These are phyloP conservation scores for Onychomys arenicola DNA, from an alignment of 2,797 vertebrate genomes.

Conservation along the genomic window DNA sequence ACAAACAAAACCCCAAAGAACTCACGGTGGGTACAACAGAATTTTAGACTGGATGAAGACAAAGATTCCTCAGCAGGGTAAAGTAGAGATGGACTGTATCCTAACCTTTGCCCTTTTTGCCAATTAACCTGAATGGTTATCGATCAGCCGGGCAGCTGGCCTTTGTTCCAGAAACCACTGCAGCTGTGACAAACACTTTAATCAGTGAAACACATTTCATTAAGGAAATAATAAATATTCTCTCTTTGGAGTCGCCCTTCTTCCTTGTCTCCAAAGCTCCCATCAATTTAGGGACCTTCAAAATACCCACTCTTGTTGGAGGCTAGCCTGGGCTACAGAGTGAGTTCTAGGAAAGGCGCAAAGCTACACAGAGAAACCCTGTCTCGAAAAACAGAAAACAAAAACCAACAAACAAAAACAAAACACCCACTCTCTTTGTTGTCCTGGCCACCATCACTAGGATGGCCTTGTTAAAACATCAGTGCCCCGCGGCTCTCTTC, in stretches of 20 bases:
- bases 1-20: background rate
- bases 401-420: too few relatives aligned
- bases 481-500: background rate
- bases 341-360: too few relatives aligned
- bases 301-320: background rate
- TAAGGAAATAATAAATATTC: background rate
- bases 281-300: background rate
- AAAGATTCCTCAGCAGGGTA: slow-evolving; percentile 32
- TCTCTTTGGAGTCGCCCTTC: background rate
- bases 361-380: too few relatives aligned
- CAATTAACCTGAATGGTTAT: slow-evolving; percentile 27
- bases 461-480: background rate
- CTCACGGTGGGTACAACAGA: background rate
- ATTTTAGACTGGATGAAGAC: background rate
- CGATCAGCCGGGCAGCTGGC: background rate
- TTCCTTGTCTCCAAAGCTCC: background rate
- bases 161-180: slow-evolving; percentile 16
- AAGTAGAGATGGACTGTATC: background rate
- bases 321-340: too few relatives aligned
- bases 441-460: accelerated
- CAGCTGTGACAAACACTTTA: slow-evolving; percentile 10
- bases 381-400: too few relatives aligned
- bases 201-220: background rate
- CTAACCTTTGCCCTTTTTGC: slow-evolving; percentile 34
- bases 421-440: background rate